Base-by-base conservation (phyloP, 2,797 vertebrate species). In the Cyprinodon diabolis region DNA sequence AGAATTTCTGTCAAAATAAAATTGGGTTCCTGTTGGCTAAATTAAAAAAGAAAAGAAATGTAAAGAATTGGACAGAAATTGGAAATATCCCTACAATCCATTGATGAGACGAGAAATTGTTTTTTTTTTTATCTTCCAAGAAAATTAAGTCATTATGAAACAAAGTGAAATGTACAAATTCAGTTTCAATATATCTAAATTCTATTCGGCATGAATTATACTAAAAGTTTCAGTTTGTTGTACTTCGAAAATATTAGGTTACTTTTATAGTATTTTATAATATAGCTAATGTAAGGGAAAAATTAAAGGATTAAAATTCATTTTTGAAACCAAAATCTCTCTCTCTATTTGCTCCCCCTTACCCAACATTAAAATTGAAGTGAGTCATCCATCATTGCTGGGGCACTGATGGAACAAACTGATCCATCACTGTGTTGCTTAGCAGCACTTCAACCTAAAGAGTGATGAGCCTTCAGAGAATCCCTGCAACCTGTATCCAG, bases 351-450 rank as follows among this genome's bases (percentile, higher is more conserved):
- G 48, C 37, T 37, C 19, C 19, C 0, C 12, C 30, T 60, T 66
- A 71, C 30, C 69, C 37, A 25, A 7, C 68, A 69, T 83, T 30
- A 72, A 56, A 11, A 58, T 51, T 37, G 78, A 4, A 47, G 69
- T 12, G 2, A 63, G 67, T 60, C 67, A 72, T 74, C 55, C 48
- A 52, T 75, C 76, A 68, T 1, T 73, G 35, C 69, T 75, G 76
- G 57, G 68, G 69, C 79, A 56, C 23, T 23, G 45, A 30, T 21
- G 25, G 48, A 81, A 69, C 51, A 63, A 78, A 72, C 49, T 69
- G 68, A 77, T 80, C 57, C 75, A 51, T 87, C 80, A 66, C 8
- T 49, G 49, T 17, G 78, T 88, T 90, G 73, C 85, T 71, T 77
- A 84, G 90, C 80, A 89, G 77, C 82, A n/a, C 4, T 17, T 58